A percentile compares a stretch with the other conserved stretches of the same genome.
Conservation (phyloP, 2,888 invertebrate genomes). For the Metalampra italica region DNA sequence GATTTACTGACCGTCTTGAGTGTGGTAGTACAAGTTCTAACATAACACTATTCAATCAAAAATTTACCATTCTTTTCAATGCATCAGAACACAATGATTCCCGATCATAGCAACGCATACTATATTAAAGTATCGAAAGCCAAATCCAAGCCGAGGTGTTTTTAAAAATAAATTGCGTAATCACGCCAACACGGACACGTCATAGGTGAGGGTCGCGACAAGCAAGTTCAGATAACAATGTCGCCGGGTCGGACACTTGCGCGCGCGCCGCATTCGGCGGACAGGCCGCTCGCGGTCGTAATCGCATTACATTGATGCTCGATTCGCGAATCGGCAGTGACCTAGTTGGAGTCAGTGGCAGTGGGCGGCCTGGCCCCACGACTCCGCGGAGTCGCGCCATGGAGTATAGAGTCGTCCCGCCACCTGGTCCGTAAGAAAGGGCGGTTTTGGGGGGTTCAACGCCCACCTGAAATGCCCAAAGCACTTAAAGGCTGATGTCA, state of each 20-base stretch:
- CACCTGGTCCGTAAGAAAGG: background rate
- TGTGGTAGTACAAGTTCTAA: too few species aligned
- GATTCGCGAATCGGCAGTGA: slow-evolving; percentile 56
- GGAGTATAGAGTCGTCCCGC: slow-evolving; percentile 6
- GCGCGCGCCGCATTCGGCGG: slow-evolving; percentile 14
- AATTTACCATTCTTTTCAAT: too few species aligned
- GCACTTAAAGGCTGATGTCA: too few species aligned
- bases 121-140: too few species aligned
- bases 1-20: too few species aligned
- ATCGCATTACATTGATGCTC: slow-evolving; percentile 51
- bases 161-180: slow-evolving; percentile 14
- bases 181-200: slow-evolving; percentile 1
- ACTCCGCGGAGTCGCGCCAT: slow-evolving; percentile 17
- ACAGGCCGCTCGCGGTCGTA: slow-evolving; percentile 24
- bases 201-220: slow-evolving; percentile 40
- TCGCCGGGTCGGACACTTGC: slow-evolving; percentile 25
- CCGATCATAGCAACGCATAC: too few species aligned
- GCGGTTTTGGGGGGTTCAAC: too few species aligned
- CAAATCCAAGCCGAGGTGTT: too few species aligned
- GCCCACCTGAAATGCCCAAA: background rate
- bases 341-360: slow-evolving; percentile 37
- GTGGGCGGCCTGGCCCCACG: slow-evolving; percentile 36
- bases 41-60: too few species aligned
- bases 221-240: slow-evolving; percentile 52
- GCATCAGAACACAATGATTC: too few species aligned